Base-by-base conservation (phyloP, 2,113 vertebrate species). In the Centropus bengalensis region DNA sequence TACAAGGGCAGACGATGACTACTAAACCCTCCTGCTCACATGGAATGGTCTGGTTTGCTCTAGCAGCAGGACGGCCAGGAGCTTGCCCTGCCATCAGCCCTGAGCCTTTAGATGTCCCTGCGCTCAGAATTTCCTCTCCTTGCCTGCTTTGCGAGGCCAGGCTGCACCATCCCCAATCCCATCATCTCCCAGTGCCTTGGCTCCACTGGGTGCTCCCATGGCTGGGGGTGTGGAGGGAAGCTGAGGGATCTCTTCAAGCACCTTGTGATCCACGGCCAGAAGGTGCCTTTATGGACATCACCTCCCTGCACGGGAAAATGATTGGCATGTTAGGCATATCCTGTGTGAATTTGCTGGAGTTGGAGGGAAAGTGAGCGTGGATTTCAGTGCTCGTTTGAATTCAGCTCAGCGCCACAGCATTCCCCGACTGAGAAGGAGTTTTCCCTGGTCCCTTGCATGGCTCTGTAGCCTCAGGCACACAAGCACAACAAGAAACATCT, bases 401-500 rank as follows among this genome's bases (percentile, higher is more conserved):
- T 86, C 78, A 5, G 86, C 70, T 85, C 86, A 71, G 83, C 1
- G 26, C 58, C 58, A 59, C 86, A 82, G 77, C 89, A 18, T 60
- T 86, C 91, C 91, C 92, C 60, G 88, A 27, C 94, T 84, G 47
- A 88, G 91, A 44, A 86, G 86, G 88, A 95, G 91, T 84, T 94
- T 89, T 92, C 91, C 86, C 89, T 0, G 1, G 62, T 82, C 89
- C 88, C 94, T 93, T 73, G 91, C 89, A 49, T 42, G 85, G 94
- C 78, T 92, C 89, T 5, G 8, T 91, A 92, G 94, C 93, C 93
- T 89, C 89, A 92, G 95, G 94, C 96, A 60, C 95, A 93, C 77
- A 73, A 73, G 86, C 94, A 89, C 93, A 89, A 89, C 89, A 66
- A 94, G 95, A 93, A 97, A 93, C 95, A 96, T 94, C 95, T 96